phyloP scores from a whole-genome alignment of 2,113 vertebrate species.

The Pluvialis apricaria region DNA sequence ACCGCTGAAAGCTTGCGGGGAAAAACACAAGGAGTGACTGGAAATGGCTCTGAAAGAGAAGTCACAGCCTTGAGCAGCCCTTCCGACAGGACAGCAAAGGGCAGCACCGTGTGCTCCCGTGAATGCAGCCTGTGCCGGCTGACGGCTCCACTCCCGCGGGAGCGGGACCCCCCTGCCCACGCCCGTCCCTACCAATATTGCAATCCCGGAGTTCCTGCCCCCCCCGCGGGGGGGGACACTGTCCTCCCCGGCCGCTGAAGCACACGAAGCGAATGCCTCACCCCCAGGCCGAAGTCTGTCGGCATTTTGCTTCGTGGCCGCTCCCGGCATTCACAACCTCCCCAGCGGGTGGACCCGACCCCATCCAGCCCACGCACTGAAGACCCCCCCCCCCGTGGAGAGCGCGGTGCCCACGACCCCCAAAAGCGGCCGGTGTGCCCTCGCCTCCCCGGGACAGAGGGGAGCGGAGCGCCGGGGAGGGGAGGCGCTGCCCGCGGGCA shows the following conservation, averaged over 20 bases:
- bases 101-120: too few species aligned
- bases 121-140: accelerated
- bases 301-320: not conserved
- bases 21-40: not conserved
- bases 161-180: not conserved
- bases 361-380: accelerated
- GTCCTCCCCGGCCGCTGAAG: not conserved
- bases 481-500: not conserved
- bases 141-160: accelerated
- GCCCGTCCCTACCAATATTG: accelerated
- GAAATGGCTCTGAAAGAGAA: not conserved
- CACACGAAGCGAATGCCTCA: accelerated
- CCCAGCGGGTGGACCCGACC: accelerated
- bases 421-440: not conserved
- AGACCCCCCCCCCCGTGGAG: too few species aligned
- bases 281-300: accelerated
- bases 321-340: not conserved
- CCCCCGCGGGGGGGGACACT: accelerated
- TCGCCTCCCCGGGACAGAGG: accelerated
- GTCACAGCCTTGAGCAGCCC: not conserved
- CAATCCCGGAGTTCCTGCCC: not conserved
- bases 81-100: not conserved
- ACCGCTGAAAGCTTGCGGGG: not conserved
- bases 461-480: not conserved
- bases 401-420: accelerated